Evolutionary conservation across 2,888 invertebrate genomes (phyloP).

Genomic region (Ochropleura plecta): DNA sequence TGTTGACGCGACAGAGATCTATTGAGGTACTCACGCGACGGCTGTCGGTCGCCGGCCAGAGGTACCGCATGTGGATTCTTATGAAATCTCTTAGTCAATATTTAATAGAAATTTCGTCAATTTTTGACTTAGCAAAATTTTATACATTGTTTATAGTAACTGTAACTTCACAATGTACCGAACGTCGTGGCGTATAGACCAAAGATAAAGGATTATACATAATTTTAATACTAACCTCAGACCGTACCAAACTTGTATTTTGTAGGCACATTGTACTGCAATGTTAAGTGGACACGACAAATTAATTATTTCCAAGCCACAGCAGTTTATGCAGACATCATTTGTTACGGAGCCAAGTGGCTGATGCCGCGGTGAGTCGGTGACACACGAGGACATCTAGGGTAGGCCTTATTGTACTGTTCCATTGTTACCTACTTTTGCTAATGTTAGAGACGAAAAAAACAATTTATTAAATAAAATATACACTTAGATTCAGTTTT

Average conservation of each 20-base stretch:
- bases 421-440: slow-evolving; percentile 71
- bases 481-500: slow-evolving; percentile 59
- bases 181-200: slow-evolving; percentile 87
- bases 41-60: slow-evolving; percentile 74
- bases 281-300: slow-evolving; percentile 60
- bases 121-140: slow-evolving; percentile 91
- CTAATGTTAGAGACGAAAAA: slow-evolving; percentile 60
- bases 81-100: slow-evolving; percentile 90
- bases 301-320: slow-evolving; percentile 54
- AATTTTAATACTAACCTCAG: slow-evolving; percentile 89
- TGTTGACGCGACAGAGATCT: slow-evolving; percentile 84
- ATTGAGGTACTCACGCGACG: slow-evolving; percentile 81
- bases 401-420: slow-evolving; percentile 63
- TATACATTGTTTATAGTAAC: slow-evolving; percentile 89
- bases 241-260: slow-evolving; percentile 89
- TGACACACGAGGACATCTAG: slow-evolving; percentile 62
- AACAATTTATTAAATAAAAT: slow-evolving; percentile 57
- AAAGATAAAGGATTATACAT: slow-evolving; percentile 89
- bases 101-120: slow-evolving; percentile 89
- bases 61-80: slow-evolving; percentile 89
- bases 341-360: slow-evolving; percentile 62
- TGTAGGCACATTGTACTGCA: slow-evolving; percentile 81
- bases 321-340: slow-evolving; percentile 56
- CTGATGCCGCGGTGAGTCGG: slow-evolving; percentile 58
- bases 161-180: slow-evolving; percentile 86